These are phyloP conservation scores for Cyanoramphus novaezelandiae DNA, from an alignment of 2,113 vertebrate genomes.

Conservation along the genomic window DNA sequence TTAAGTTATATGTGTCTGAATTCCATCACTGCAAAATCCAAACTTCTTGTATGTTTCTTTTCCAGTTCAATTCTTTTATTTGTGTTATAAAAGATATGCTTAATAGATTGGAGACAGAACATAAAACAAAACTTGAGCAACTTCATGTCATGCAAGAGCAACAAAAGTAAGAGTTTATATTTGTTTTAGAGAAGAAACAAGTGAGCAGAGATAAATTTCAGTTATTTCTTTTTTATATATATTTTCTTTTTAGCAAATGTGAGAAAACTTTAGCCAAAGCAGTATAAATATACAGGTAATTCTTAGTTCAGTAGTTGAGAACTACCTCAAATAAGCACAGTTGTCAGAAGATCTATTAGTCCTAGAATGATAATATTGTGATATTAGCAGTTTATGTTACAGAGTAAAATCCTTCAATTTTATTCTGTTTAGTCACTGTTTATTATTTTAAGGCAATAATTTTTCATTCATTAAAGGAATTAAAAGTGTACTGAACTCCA, in stretches of 20 bases:
- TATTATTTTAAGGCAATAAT: neutral
- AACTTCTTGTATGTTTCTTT: conserved; percentile 61
- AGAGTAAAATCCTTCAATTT: neutral
- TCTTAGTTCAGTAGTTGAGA: neutral
- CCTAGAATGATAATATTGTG: neutral
- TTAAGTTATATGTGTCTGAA: neutral
- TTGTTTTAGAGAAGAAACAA: neutral
- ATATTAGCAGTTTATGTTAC: neutral
- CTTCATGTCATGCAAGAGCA: conserved; percentile 97
- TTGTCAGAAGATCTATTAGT: neutral
- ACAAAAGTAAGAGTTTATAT: conserved; percentile 83
- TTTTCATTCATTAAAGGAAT: neutral
- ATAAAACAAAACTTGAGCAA: conserved; percentile 98
- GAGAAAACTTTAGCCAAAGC: neutral
- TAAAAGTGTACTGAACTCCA: neutral
- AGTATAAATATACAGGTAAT: neutral
- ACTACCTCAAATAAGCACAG: neutral
- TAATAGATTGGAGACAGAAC: conserved; percentile 90
- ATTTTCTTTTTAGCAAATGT: neutral
- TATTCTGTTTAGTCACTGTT: neutral
- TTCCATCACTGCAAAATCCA: neutral
- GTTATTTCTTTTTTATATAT: neutral
- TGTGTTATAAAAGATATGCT: conserved; percentile 96
- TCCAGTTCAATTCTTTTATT: conserved; percentile 98
- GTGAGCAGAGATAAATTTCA: neutral